Base-by-base conservation (phyloP, 2,797 vertebrate species). In the Dendrocincla fuliginosa region DNA sequence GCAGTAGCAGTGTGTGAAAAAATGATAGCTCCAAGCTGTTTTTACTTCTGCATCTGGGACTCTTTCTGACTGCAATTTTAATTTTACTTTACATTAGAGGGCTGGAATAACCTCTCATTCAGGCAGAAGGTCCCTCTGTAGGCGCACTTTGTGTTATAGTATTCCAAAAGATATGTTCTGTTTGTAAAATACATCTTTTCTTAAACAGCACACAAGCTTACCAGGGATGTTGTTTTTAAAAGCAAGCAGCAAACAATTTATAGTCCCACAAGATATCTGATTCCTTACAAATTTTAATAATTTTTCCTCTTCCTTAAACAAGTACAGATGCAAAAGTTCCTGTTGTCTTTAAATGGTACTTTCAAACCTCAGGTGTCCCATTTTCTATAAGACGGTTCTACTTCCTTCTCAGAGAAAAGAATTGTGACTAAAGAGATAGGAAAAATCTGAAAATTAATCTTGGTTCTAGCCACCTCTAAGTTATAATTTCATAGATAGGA, bases 61-160 rank as follows among this genome's bases (percentile, higher is more conserved):
- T 82, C 33, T 63, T 95, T 86, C 69, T 65, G 39, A 78, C 17
- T 49, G 17, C 73, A 93, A 87, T 92, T 95, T 69, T 80, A 74
- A 68, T 85, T 95, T 84, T 82, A 90, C 35, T 89, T 92, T 76
- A 70, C 42, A 76, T 47, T 35, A 87, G 74, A 69, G 78, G 42
- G 39, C 17, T 87, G 32, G 25, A 93, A 87, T 18, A 91, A 67
- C 16, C 13, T 65, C 3, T 0, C 19, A 65, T 84, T 84, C 59
- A 68, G 44, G n/a, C 46, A 93, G 47, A 84, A 87, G 9, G 18
- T 67, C 25, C 33, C 52, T 65, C 59, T 59, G 30, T 47, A 75
- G 56, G 6, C 71, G 2, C 10, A 35, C 16, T 56, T 16, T 67
- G 19, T 71, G 24, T 14, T 84, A 42, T 25, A 68, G 8, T 33